Percentiles rank a stretch among this genome's conserved stretches.
Evolutionary conservation across 2,888 invertebrate species (phyloP).

Genomic region (Itoplectis maculator): DNA sequence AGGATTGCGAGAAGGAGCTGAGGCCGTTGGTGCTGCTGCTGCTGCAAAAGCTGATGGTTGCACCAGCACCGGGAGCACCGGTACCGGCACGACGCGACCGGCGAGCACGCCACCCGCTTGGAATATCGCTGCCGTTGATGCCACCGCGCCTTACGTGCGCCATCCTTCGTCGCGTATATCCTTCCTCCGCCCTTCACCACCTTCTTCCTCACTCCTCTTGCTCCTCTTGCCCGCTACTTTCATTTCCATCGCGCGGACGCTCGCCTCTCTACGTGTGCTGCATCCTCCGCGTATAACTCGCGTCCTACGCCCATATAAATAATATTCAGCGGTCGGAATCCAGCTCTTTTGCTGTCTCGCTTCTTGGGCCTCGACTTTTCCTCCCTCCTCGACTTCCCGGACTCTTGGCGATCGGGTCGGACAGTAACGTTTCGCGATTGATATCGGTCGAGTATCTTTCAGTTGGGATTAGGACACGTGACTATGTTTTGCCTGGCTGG

Average conservation of each 20-base stretch:
- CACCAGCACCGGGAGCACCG: slow-evolving; percentile 46
- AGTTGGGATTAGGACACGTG: no score
- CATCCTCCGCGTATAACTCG: slow-evolving; percentile 63
- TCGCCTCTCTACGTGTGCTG: not conserved
- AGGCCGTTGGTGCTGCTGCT: no score
- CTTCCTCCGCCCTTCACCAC: slow-evolving; percentile 65
- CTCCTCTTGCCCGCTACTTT: slow-evolving; percentile 48
- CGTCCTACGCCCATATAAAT: slow-evolving; percentile 79
- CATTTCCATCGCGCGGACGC: slow-evolving; percentile 63
- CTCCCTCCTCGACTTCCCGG: not conserved
- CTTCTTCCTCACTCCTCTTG: slow-evolving; percentile 32
- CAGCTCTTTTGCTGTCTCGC: slow-evolving; percentile 13
- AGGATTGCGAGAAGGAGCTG: slow-evolving; percentile 36
- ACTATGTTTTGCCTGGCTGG: no score
- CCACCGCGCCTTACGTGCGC: slow-evolving; percentile 72
- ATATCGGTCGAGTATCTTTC: no score
- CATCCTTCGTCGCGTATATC: slow-evolving; percentile 67
- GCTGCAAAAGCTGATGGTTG: slow-evolving; percentile 53
- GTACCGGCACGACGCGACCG: slow-evolving; percentile 56
- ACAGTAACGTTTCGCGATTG: no score
- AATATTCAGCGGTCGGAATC: slow-evolving; percentile 77
- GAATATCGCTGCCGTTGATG: slow-evolving; percentile 69
- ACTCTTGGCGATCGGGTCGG: no score
- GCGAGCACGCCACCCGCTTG: slow-evolving; percentile 64
- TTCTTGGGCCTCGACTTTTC: not conserved